Evolutionary conservation across 2,797 vertebrate species (phyloP).

Genomic region (Steatocranus sp.): DNA sequence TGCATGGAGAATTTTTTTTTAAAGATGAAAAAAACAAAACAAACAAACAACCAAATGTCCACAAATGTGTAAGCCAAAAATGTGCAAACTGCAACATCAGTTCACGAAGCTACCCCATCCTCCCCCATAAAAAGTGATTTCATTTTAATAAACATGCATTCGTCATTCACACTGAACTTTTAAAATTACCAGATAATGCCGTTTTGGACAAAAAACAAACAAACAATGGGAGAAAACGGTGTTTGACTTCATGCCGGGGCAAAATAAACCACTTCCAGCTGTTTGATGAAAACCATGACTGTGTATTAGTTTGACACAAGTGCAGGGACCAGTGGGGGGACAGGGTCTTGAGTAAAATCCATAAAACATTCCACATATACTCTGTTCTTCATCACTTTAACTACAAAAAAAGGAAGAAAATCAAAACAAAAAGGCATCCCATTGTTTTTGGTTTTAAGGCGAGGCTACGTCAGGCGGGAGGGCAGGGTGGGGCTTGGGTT

Average conservation of each 20-base stretch:
- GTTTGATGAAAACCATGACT: conserved; percentile 10
- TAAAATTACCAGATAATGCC: conserved; percentile 35
- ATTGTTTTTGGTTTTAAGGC: conserved; percentile 88
- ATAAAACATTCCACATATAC: conserved; percentile 59
- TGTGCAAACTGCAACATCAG: conserved; percentile 57
- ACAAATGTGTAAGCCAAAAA: conserved; percentile 10
- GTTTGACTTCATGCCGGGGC: conserved; percentile 6
- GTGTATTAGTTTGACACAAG: conserved; percentile 25
- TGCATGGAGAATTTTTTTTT: background rate
- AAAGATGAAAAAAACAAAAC: background rate
- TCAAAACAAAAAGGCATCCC: conserved; percentile 75
- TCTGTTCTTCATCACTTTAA: conserved; percentile 39
- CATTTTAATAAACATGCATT: conserved; percentile 56
- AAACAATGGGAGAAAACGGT: background rate
- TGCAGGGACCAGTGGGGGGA: background rate
- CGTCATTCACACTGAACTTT: conserved; percentile 18
- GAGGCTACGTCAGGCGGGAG: conserved; percentile 57
- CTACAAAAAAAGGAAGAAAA: conserved; percentile 14
- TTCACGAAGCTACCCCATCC: background rate
- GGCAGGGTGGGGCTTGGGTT: background rate
- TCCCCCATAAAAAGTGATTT: background rate
- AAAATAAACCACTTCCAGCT: conserved; percentile 17
- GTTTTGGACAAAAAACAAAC: background rate
- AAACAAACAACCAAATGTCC: background rate
- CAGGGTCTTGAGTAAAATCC: conserved; percentile 33